Conservation (phyloP, 1,140 invertebrate species). For the Lordiphosa mommai region DNA sequence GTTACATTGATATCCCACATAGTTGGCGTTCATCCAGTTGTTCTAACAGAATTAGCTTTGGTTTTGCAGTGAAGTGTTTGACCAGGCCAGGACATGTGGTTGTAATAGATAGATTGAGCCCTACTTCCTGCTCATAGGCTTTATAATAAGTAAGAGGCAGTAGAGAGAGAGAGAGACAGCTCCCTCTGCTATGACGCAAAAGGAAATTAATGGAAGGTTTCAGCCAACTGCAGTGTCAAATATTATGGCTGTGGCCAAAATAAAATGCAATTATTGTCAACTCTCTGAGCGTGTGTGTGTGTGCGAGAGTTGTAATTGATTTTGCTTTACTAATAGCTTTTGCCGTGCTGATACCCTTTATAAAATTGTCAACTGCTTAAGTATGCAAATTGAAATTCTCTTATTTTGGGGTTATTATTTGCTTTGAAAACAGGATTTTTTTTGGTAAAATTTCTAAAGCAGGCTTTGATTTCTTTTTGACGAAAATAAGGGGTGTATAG, state of each 20-base stretch:
- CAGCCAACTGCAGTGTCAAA: constrained; percentile 35
- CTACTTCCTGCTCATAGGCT: background rate
- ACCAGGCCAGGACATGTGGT: constrained; percentile 4
- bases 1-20: constrained; percentile 27
- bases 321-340: constrained; percentile 24
- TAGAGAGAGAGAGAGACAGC: background rate
- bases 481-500: too few species aligned
- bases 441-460: too few species aligned
- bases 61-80: constrained; percentile 30
- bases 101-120: background rate
- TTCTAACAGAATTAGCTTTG: constrained; percentile 44
- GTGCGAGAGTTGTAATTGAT: constrained; percentile 24
- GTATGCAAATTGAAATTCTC: constrained; percentile 39
- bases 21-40: constrained; percentile 48
- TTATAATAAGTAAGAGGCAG: background rate
- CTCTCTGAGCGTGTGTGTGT: background rate
- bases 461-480: too few species aligned
- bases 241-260: constrained; percentile 31
- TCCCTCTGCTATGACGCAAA: background rate
- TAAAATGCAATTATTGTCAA: constrained; percentile 45
- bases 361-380: background rate
- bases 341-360: constrained; percentile 3
- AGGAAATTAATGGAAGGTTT: constrained; percentile 8
- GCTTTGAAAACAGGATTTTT: constrained; percentile 8
- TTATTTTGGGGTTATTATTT: constrained; percentile 9